Evolutionary conservation across 1,140 invertebrate species (phyloP).

Genomic region (Aphidius ervi): DNA sequence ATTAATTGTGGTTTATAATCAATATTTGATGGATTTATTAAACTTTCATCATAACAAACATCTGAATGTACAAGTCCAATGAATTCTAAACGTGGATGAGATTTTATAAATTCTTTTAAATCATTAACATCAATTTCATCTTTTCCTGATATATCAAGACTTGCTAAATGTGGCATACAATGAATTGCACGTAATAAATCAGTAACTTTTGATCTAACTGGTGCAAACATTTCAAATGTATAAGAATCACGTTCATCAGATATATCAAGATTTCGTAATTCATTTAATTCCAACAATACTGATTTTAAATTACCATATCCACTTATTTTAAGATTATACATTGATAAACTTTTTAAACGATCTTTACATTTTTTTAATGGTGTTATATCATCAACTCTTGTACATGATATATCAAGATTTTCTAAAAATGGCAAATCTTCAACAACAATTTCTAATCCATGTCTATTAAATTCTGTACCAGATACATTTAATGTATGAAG

Average conservation of each 20-base stretch:
- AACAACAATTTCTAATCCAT: slow-evolving; percentile 65
- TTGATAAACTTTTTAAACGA: slow-evolving; percentile 59
- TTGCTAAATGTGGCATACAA: slow-evolving; percentile 60
- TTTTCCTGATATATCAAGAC: slow-evolving; percentile 67
- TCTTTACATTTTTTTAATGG: slow-evolving; percentile 62
- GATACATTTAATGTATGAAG: slow-evolving; percentile 68
- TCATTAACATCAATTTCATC: slow-evolving; percentile 56
- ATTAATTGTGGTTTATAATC: slow-evolving; percentile 50
- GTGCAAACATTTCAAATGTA: slow-evolving; percentile 50
- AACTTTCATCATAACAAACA: slow-evolving; percentile 59
- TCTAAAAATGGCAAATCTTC: slow-evolving; percentile 67
- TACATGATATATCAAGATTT: slow-evolving; percentile 68
- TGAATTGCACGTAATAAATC: slow-evolving; percentile 51
- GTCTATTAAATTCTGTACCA: slow-evolving; percentile 68
- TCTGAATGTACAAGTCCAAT: slow-evolving; percentile 62
- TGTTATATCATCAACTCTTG: slow-evolving; percentile 64
- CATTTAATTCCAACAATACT: slow-evolving; percentile 58
- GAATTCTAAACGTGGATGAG: slow-evolving; percentile 57
- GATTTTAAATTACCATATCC: slow-evolving; percentile 52
- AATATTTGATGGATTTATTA: slow-evolving; percentile 51
- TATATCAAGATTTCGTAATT: slow-evolving; percentile 63
- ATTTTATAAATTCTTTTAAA: slow-evolving; percentile 53
- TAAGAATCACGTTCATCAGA: slow-evolving; percentile 59
- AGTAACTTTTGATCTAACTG: slow-evolving; percentile 49
- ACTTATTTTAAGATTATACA: slow-evolving; percentile 63